These are phyloP conservation scores for Coenobita brevimanus DNA, from an alignment of 1,140 invertebrate species.

Conservation along the genomic window DNA sequence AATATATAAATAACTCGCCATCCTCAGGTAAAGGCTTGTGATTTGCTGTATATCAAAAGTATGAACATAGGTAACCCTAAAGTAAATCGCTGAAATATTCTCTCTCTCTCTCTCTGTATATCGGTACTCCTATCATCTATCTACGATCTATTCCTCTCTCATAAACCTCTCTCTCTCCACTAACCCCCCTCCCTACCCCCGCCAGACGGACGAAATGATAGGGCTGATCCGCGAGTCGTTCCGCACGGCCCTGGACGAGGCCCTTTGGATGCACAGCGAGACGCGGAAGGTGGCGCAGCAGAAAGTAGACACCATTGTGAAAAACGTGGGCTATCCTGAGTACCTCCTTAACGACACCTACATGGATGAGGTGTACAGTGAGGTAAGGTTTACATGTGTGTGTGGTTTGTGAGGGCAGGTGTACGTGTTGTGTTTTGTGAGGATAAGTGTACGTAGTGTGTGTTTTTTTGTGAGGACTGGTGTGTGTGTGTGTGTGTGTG, in stretches of 20 bases:
- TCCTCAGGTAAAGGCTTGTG: no score
- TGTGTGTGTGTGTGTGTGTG: neutral
- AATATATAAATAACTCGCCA: no score
- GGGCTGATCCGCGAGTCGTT: slow-evolving; percentile 87
- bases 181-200: neutral
- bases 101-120: no score
- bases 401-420: neutral
- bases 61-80: no score
- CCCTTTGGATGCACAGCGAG: slow-evolving; percentile 87
- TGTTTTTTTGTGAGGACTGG: no score
- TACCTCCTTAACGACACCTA: slow-evolving; percentile 83
- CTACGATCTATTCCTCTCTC: no score
- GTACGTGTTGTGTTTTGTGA: neutral
- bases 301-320: slow-evolving; percentile 87
- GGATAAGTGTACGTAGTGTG: neutral
- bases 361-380: slow-evolving; percentile 77
- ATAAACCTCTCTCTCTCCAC: no score
- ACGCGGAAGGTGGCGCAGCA: slow-evolving; percentile 85
- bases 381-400: slow-evolving; percentile 19
- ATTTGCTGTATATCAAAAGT: no score
- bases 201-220: slow-evolving; percentile 88
- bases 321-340: slow-evolving; percentile 92
- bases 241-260: slow-evolving; percentile 80
- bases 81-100: no score
- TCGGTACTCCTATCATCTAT: no score